Evolutionary conservation across 2,888 invertebrate species (phyloP).

Genomic region (Masnerella sp.): DNA sequence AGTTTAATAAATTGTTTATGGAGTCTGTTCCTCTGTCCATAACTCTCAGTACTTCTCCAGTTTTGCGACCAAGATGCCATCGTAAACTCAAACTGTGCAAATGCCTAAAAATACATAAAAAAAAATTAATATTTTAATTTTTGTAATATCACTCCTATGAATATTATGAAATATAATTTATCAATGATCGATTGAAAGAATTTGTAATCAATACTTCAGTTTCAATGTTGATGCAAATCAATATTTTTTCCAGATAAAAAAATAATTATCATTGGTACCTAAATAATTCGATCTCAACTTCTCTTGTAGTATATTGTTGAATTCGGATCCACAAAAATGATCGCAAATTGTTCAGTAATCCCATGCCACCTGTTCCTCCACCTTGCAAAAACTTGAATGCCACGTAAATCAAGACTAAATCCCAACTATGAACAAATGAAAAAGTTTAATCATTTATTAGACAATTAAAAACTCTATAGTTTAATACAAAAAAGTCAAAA

Average conservation of each 20-base stretch:
- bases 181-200: too few species aligned
- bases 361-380: slow-evolving; percentile 95
- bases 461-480: too few species aligned
- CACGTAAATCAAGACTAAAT: slow-evolving; percentile 91
- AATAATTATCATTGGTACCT: too few species aligned
- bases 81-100: slow-evolving; percentile 93
- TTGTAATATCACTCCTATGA: too few species aligned
- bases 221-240: too few species aligned
- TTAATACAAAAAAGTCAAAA: too few species aligned
- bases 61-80: slow-evolving; percentile 97
- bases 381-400: slow-evolving; percentile 96
- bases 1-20: slow-evolving; percentile 94
- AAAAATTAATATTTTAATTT: neutral
- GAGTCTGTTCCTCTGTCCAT: slow-evolving; percentile 99
- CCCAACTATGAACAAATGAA: slow-evolving; percentile 84
- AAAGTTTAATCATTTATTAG: neutral
- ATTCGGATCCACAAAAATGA: slow-evolving; percentile 96
- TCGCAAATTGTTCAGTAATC: slow-evolving; percentile 93
- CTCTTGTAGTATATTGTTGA: slow-evolving; percentile 96
- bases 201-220: too few species aligned
- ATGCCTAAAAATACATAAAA: slow-evolving; percentile 80
- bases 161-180: too few species aligned
- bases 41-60: slow-evolving; percentile 96
- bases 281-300: slow-evolving; percentile 85
- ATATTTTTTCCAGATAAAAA: too few species aligned